A percentile compares a stretch with the other conserved stretches of the same genome.
Conservation (phyloP, 2,797 vertebrate genomes). For the Cryptoblepharus egeriae region DNA sequence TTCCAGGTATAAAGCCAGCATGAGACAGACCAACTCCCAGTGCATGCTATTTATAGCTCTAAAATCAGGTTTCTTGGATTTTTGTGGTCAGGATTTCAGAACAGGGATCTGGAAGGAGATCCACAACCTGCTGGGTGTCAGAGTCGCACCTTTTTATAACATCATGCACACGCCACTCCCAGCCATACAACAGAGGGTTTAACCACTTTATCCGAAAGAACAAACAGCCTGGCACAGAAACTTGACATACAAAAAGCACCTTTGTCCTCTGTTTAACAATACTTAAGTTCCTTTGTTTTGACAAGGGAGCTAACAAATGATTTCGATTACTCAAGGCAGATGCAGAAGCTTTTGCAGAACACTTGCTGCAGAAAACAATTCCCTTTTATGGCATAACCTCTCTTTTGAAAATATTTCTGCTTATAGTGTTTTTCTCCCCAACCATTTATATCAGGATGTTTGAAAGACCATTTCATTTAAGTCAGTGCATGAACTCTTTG, state of each 20-base stretch:
- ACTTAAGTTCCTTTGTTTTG: conserved; percentile 63
- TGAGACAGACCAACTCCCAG: not conserved
- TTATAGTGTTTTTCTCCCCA: conserved; percentile 1
- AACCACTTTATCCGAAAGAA: conserved; percentile 56
- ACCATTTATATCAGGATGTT: not conserved
- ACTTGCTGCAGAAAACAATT: not conserved
- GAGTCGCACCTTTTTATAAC: conserved; percentile 27
- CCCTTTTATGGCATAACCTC: conserved; percentile 33
- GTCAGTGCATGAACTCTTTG: not conserved
- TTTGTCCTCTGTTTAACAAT: conserved; percentile 68
- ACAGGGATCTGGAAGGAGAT: not conserved
- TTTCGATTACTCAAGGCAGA: conserved; percentile 55
- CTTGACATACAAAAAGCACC: conserved; percentile 56
- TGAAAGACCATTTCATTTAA: not conserved
- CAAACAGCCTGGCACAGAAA: conserved; percentile 65
- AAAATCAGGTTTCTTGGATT: not conserved
- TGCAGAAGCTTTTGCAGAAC: conserved; percentile 40
- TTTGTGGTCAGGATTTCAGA: not conserved
- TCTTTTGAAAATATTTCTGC: conserved; percentile 16
- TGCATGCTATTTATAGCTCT: not conserved
- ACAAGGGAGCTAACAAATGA: conserved; percentile 59
- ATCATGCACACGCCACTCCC: conserved; percentile 41
- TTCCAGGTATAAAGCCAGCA: not conserved
- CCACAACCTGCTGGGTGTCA: conserved; percentile 25
- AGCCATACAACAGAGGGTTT: conserved; percentile 47